Evolutionary conservation across 2,888 invertebrate genomes (phyloP).

Genomic region (Plemyria rubiginata): DNA sequence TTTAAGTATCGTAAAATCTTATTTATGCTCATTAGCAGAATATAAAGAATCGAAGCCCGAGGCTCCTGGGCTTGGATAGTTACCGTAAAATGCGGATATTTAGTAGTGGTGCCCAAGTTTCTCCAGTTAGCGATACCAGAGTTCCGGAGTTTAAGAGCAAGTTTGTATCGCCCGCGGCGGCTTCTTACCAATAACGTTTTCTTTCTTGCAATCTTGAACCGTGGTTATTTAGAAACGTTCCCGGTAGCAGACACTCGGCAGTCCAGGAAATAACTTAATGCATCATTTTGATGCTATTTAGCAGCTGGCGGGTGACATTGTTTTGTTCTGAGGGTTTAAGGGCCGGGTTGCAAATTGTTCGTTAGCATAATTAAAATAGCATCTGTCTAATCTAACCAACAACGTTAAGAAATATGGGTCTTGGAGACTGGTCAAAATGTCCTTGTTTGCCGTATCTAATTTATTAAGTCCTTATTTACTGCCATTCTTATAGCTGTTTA

Average conservation of each 20-base stretch:
- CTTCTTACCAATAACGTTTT: constrained; percentile 59
- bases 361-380: constrained; percentile 12
- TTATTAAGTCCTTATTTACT: neutral
- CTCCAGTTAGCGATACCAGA: constrained; percentile 55
- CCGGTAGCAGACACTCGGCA: constrained; percentile 49
- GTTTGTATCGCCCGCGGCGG: constrained; percentile 43
- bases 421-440: neutral
- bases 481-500: neutral
- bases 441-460: neutral
- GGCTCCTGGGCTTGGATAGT: constrained; percentile 43
- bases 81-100: constrained; percentile 58
- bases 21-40: constrained; percentile 33
- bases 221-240: constrained; percentile 65
- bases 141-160: constrained; percentile 38
- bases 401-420: constrained; percentile 3
- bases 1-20: neutral
- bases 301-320: constrained; percentile 3
- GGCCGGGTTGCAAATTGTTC: constrained; percentile 9
- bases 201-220: constrained; percentile 59
- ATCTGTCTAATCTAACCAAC: constrained; percentile 9
- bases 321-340: constrained; percentile 6
- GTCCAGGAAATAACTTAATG: constrained; percentile 6
- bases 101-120: constrained; percentile 60
- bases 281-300: constrained; percentile 9
- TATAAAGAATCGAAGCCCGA: constrained; percentile 45